These are phyloP conservation scores for Nesogale talazaci DNA, from an alignment of 2,113 vertebrate species.

Conservation along the genomic window DNA sequence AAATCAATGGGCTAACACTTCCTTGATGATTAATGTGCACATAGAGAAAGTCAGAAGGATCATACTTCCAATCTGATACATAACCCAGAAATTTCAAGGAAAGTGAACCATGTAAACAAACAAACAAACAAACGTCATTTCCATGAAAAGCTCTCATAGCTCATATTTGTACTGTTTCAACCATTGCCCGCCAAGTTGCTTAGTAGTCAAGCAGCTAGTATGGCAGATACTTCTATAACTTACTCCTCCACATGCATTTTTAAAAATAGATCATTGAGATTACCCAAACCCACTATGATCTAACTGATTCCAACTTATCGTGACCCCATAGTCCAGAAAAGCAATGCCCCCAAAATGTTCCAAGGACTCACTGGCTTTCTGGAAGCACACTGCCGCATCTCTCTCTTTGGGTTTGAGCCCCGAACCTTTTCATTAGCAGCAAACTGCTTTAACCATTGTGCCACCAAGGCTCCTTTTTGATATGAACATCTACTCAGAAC, in stretches of 20 bases:
- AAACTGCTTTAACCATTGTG: background rate
- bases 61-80: background rate
- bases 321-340: background rate
- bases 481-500: too few relatives aligned
- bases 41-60: background rate
- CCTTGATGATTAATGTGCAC: background rate
- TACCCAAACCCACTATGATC: background rate
- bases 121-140: too few relatives aligned
- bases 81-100: background rate
- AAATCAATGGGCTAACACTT: background rate
- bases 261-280: background rate
- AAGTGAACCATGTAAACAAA: background rate
- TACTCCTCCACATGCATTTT: background rate
- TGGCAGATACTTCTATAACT: background rate
- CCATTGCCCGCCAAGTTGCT: background rate
- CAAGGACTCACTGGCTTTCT: background rate
- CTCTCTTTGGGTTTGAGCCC: background rate
- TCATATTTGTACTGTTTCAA: background rate
- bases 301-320: background rate
- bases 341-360: background rate
- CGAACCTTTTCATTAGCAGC: background rate
- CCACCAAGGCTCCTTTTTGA: background rate
- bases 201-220: background rate
- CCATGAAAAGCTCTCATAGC: background rate
- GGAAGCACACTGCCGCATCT: background rate